These are phyloP conservation scores for Merluccius polli DNA, from an alignment of 2,797 vertebrate genomes.

Conservation along the genomic window DNA sequence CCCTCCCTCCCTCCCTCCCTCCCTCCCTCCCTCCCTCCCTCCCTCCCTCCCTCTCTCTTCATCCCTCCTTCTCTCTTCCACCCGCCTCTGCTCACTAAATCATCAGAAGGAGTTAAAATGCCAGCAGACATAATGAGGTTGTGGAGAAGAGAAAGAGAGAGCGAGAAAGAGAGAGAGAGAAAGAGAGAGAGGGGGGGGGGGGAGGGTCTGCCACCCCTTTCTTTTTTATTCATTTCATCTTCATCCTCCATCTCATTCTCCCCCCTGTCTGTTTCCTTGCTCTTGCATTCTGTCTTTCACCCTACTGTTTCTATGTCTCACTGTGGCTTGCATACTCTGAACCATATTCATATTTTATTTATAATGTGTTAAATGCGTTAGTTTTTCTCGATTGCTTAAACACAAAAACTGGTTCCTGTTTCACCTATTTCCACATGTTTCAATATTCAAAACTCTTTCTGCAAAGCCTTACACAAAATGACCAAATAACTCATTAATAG, in stretches of 20 bases:
- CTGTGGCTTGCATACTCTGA: no score
- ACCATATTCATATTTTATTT: no score
- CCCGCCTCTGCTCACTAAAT: conserved; percentile 65
- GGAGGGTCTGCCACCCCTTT: conserved; percentile 22
- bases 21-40: conserved; percentile 26
- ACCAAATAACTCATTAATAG: no score
- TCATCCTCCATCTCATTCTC: not conserved
- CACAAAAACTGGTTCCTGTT: no score
- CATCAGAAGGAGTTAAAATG: conserved; percentile 76
- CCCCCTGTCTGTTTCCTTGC: conserved; percentile 19
- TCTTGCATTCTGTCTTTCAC: no score
- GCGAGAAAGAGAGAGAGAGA: not conserved
- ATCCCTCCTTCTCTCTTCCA: conserved; percentile 28
- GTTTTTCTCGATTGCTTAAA: no score
- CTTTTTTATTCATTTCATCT: conserved; percentile 17
- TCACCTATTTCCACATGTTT: no score
- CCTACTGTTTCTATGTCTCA: not conserved
- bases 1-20: conserved; percentile 32
- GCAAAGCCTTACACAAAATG: no score
- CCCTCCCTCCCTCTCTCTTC: conserved; percentile 37
- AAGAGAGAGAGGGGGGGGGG: conserved; percentile 30
- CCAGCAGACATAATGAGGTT: conserved; percentile 75
- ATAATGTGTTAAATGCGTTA: no score
- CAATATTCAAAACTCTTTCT: no score
- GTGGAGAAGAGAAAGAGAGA: conserved; percentile 41